Evolutionary conservation across 2,888 invertebrate species (phyloP).

Genomic region (Acleris laterana): DNA sequence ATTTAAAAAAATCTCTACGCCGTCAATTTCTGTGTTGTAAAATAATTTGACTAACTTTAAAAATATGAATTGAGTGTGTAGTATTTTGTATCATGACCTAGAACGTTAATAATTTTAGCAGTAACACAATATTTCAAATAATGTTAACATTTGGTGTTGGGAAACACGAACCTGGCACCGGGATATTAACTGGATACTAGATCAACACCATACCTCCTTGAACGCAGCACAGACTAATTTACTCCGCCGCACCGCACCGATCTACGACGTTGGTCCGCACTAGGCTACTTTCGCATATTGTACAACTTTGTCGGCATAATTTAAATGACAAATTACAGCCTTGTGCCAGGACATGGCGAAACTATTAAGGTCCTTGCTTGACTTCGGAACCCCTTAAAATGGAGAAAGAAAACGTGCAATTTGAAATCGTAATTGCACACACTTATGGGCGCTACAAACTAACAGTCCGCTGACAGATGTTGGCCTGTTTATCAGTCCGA

Average conservation of each 20-base stretch:
- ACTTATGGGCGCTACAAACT: too few species aligned
- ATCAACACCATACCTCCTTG: neutral
- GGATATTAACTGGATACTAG: slow-evolving; percentile 1
- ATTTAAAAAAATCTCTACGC: slow-evolving; percentile 79
- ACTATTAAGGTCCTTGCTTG: too few species aligned
- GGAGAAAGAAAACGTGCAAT: slow-evolving; percentile 48
- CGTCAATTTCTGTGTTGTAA: slow-evolving; percentile 82
- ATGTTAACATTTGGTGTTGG: slow-evolving; percentile 6
- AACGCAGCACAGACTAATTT: too few species aligned
- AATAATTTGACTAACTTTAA: slow-evolving; percentile 67
- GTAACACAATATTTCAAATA: slow-evolving; percentile 24
- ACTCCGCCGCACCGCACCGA: too few species aligned
- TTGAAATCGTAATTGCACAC: neutral
- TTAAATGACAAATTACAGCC: too few species aligned
- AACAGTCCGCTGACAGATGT: too few species aligned
- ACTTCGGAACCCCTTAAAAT: neutral
- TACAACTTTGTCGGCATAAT: too few species aligned
- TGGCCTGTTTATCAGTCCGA: too few species aligned
- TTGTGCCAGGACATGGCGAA: too few species aligned
- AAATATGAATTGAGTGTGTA: slow-evolving; percentile 67
- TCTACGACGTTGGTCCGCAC: too few species aligned
- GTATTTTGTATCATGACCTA: slow-evolving; percentile 56
- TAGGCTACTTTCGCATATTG: too few species aligned
- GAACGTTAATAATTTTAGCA: slow-evolving; percentile 45
- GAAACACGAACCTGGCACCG: slow-evolving; percentile 8